Evolutionary conservation across 2,888 invertebrate species (phyloP).

Genomic region (Cheilosia scutellata): DNA sequence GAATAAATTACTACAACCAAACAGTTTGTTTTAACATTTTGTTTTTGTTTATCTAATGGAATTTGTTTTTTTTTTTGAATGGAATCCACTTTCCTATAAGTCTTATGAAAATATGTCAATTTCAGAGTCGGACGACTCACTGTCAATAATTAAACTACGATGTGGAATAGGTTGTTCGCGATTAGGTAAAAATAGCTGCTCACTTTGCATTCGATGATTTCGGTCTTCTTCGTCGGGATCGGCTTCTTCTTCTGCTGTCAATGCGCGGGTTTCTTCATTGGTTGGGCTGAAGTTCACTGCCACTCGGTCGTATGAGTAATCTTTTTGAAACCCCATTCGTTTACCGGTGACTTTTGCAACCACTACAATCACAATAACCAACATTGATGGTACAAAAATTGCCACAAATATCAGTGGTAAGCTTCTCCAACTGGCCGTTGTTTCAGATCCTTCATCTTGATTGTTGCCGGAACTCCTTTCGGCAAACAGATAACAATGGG

Average conservation of each 20-base stretch:
- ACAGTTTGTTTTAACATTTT: conserved; percentile 5
- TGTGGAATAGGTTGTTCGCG: conserved; percentile 49
- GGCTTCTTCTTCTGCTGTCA: conserved; percentile 48
- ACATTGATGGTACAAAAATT: conserved; percentile 77
- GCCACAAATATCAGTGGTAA: conserved; percentile 70
- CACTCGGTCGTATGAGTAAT: conserved; percentile 80
- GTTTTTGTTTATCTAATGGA: conserved; percentile 51
- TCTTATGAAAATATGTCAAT: conserved; percentile 35
- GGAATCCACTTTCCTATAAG: conserved; percentile 27
- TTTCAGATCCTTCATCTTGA: conserved; percentile 50
- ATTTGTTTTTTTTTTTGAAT: conserved; percentile 16
- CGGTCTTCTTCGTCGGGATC: conserved; percentile 21
- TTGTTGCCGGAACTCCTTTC: conserved; percentile 81
- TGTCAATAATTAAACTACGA: conserved; percentile 34
- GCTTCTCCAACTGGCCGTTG: conserved; percentile 21
- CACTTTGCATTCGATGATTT: conserved; percentile 7
- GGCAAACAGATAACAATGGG: conserved; percentile 81
- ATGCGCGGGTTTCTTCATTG: conserved; percentile 67
- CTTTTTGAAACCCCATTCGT: conserved; percentile 42
- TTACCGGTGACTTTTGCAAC: conserved; percentile 50
- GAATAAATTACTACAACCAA: conserved; percentile 70
- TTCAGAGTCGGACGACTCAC: conserved; percentile 57
- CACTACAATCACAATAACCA: conserved; percentile 72
- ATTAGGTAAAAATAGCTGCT: conserved; percentile 59
- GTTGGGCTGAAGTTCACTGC: conserved; percentile 76